A percentile compares a stretch with the other conserved stretches of the same genome.
These are phyloP conservation scores for Micrasema longulum DNA, from an alignment of 1,140 invertebrate species.

Conservation along the genomic window DNA sequence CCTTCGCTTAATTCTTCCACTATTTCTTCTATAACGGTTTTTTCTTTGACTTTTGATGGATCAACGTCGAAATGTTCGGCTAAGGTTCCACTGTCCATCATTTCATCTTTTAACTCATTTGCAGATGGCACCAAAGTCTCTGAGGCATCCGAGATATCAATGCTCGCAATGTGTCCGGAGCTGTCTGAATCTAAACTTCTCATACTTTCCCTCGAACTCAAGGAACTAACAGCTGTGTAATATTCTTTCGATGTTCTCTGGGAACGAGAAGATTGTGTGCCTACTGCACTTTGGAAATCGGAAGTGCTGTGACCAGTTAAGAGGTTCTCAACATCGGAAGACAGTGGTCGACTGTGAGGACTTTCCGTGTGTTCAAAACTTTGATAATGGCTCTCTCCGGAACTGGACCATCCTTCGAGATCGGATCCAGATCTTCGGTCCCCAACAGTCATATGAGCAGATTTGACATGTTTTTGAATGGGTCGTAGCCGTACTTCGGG, in stretches of 20 bases:
- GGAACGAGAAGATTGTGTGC: conserved; percentile 80
- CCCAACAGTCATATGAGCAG: conserved; percentile 63
- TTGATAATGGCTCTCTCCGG: conserved; percentile 90
- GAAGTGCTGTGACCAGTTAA: conserved; percentile 76
- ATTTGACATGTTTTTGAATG: conserved; percentile 67
- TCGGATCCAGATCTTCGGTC: conserved; percentile 76
- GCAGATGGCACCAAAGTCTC: conserved; percentile 90
- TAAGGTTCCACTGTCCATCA: conserved; percentile 67
- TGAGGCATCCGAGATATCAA: conserved; percentile 89
- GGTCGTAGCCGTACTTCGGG: conserved; percentile 65
- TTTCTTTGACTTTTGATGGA: conserved; percentile 58
- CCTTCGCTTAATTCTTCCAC: conserved; percentile 24
- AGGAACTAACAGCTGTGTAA: conserved; percentile 83
- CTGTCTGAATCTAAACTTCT: conserved; percentile 89
- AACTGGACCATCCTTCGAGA: conserved; percentile 84
- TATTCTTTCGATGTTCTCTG: conserved; percentile 82
- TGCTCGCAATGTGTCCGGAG: conserved; percentile 87
- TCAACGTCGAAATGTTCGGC: conserved; percentile 65
- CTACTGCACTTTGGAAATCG: conserved; percentile 90
- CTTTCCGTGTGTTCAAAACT: conserved; percentile 86
- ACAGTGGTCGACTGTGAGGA: conserved; percentile 81
- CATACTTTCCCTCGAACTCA: conserved; percentile 90
- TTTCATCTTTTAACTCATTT: conserved; percentile 70
- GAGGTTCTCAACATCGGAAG: conserved; percentile 87
- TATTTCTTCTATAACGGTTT: conserved; percentile 56